Evolutionary conservation across 2,888 invertebrate species (phyloP).

Genomic region (Eristalis intricaria): DNA sequence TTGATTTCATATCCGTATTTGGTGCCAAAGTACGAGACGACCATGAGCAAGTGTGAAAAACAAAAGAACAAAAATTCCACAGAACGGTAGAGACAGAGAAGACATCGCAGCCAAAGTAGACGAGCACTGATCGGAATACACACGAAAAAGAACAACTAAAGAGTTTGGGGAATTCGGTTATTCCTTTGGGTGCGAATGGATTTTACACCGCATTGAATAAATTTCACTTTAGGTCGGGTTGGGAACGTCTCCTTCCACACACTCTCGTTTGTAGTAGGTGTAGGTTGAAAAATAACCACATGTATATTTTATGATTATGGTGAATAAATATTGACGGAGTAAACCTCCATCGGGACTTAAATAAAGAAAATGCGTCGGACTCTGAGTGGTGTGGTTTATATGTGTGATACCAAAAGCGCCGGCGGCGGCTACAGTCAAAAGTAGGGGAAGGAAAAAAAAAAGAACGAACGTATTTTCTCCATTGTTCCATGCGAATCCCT

Average conservation of each 20-base stretch:
- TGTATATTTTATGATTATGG: slow-evolving; percentile 64
- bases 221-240: slow-evolving; percentile 35
- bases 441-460: background rate
- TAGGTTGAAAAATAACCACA: slow-evolving; percentile 60
- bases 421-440: background rate
- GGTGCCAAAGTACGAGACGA: slow-evolving; percentile 19
- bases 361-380: slow-evolving; percentile 38
- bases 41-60: background rate
- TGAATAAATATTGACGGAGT: slow-evolving; percentile 59
- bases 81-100: slow-evolving; percentile 33
- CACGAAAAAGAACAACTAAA: slow-evolving; percentile 46
- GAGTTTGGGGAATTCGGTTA: slow-evolving; percentile 42
- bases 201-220: slow-evolving; percentile 68
- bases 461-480: background rate
- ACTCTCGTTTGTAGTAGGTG: background rate
- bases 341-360: slow-evolving; percentile 40
- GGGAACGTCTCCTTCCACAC: background rate
- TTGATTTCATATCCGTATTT: slow-evolving; percentile 56
- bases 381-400: background rate
- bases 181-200: slow-evolving; percentile 60
- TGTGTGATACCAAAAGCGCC: background rate
- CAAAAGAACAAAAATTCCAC: slow-evolving; percentile 17
- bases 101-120: background rate
- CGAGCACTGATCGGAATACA: background rate
- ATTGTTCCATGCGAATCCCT: background rate